Percentiles rank a stretch among this genome's conserved stretches.
These are phyloP conservation scores for Plestiodon gilberti DNA, from an alignment of 2,113 vertebrate genomes.

Conservation along the genomic window DNA sequence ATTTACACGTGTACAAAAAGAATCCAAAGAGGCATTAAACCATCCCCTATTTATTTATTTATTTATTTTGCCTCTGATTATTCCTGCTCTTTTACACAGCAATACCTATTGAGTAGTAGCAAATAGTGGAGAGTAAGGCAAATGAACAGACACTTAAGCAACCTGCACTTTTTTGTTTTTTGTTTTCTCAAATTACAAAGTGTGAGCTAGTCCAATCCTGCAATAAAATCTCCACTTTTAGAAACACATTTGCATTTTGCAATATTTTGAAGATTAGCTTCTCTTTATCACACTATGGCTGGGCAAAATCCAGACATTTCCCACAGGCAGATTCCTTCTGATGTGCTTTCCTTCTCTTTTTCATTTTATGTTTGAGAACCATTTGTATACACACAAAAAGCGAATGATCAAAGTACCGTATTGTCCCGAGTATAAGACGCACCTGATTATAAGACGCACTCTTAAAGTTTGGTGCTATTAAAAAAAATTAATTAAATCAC, in stretches of 20 bases:
- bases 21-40: background rate
- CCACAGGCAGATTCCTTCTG: background rate
- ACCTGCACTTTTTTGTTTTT: background rate
- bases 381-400: slow-evolving; percentile 18
- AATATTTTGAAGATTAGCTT: slow-evolving; percentile 15
- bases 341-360: background rate
- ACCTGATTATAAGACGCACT: too few species aligned
- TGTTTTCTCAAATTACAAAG: background rate
- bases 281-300: slow-evolving; percentile 8
- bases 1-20: background rate
- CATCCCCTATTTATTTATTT: accelerated
- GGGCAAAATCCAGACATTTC: background rate
- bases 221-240: background rate
- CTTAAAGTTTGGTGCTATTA: too few species aligned
- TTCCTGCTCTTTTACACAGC: background rate
- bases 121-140: background rate
- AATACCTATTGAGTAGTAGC: background rate
- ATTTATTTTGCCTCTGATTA: background rate
- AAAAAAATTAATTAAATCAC: too few species aligned
- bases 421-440: too few species aligned
- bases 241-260: background rate
- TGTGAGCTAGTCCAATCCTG: slow-evolving; percentile 21
- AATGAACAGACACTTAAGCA: background rate
- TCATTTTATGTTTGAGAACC: slow-evolving; percentile 29
- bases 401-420: slow-evolving; percentile 29